A percentile compares a stretch with the other conserved stretches of the same genome.
phyloP scores from a whole-genome alignment of 2,888 invertebrate genomes.

The Frankliniella fusca region DNA sequence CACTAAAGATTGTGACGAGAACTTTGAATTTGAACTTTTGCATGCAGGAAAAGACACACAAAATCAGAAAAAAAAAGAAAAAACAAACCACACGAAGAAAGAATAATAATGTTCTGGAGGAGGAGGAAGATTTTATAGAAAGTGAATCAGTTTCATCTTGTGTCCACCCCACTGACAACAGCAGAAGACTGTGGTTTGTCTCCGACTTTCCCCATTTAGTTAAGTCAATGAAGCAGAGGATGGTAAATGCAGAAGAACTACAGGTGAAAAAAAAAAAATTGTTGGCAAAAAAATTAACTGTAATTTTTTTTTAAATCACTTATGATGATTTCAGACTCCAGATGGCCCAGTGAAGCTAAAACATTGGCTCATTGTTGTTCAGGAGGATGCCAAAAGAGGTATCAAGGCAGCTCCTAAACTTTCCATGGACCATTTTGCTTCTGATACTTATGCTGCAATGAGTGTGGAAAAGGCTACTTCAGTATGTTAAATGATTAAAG shows the following conservation, averaged over 20 bases:
- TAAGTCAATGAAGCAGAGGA: constrained; percentile 30
- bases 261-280: constrained; percentile 23
- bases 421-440: too few relatives aligned
- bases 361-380: constrained; percentile 30
- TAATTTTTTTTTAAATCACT: too few relatives aligned
- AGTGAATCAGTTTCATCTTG: not conserved
- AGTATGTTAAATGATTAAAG: too few relatives aligned
- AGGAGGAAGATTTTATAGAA: not conserved
- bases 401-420: too few relatives aligned
- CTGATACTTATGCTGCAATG: too few relatives aligned
- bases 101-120: not conserved
- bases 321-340: too few relatives aligned
- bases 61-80: not conserved
- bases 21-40: not conserved
- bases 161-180: constrained; percentile 21
- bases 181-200: constrained; percentile 34
- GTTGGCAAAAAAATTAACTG: too few relatives aligned
- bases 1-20: not conserved
- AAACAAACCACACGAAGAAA: not conserved
- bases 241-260: constrained; percentile 11
- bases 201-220: constrained; percentile 34
- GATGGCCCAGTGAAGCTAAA: constrained; percentile 34
- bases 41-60: too few relatives aligned
- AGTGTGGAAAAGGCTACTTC: too few relatives aligned
- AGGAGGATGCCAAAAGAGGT: too few relatives aligned